These are phyloP conservation scores for Sesia apiformis DNA, from an alignment of 2,888 invertebrate genomes.

Conservation along the genomic window DNA sequence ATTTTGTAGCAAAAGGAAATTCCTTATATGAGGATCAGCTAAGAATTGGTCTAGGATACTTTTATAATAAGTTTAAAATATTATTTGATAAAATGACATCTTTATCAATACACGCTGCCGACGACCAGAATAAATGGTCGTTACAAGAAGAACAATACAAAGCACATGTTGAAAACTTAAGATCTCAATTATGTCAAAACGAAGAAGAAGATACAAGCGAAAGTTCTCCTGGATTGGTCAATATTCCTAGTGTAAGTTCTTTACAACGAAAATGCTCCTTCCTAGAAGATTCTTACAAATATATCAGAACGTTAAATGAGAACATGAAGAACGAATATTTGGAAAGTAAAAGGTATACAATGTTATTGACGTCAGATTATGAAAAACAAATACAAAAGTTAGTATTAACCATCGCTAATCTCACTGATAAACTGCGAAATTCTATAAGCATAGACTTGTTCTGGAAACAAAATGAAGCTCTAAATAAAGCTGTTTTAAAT, in stretches of 20 bases:
- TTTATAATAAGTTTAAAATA: slow-evolving; percentile 52
- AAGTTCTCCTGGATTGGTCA: slow-evolving; percentile 47
- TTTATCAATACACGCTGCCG: slow-evolving; percentile 51
- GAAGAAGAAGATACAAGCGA: slow-evolving; percentile 49
- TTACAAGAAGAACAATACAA: slow-evolving; percentile 60
- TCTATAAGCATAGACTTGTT: slow-evolving; percentile 62
- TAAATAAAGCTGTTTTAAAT: slow-evolving; percentile 67
- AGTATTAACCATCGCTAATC: slow-evolving; percentile 36
- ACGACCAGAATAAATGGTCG: slow-evolving; percentile 54
- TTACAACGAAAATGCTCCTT: slow-evolving; percentile 58
- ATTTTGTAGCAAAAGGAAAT: slow-evolving; percentile 29
- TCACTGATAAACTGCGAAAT: slow-evolving; percentile 62
- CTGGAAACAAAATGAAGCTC: slow-evolving; percentile 66
- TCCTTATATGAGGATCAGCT: slow-evolving; percentile 41
- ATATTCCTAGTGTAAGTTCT: slow-evolving; percentile 20
- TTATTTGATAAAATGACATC: slow-evolving; percentile 60
- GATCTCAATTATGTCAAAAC: slow-evolving; percentile 29
- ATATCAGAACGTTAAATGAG: slow-evolving; percentile 62
- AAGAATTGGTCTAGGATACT: slow-evolving; percentile 48
- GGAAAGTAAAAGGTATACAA: slow-evolving; percentile 55
- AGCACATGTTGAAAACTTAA: slow-evolving; percentile 55
- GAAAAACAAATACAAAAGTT: slow-evolving; percentile 57
- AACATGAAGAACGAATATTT: slow-evolving; percentile 67
- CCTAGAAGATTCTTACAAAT: slow-evolving; percentile 56
- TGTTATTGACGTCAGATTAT: slow-evolving; percentile 51